Evolutionary conservation across 2,888 invertebrate genomes (phyloP).

Genomic region (Temnothorax ravouxi): DNA sequence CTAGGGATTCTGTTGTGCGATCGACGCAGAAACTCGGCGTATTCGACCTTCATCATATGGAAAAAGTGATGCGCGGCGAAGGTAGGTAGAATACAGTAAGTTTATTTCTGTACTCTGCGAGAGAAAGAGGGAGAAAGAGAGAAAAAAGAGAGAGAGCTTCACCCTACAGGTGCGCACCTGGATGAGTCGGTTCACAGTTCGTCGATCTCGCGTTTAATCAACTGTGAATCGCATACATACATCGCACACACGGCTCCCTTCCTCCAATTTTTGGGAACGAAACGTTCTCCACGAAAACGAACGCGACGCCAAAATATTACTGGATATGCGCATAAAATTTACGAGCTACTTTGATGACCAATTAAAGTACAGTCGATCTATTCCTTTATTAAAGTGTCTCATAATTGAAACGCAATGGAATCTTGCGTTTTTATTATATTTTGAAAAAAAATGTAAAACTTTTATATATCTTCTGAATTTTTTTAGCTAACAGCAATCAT

Average conservation of each 20-base stretch:
- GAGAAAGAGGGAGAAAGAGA: constrained; percentile 21
- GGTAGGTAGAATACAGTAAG: constrained; percentile 17
- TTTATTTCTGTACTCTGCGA: constrained; percentile 69
- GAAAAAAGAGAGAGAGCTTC: constrained; percentile 7
- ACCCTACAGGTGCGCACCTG: constrained; percentile 74
- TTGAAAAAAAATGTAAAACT: not conserved
- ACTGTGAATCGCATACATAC: constrained; percentile 75
- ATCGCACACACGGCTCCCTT: constrained; percentile 13
- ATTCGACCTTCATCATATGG: constrained; percentile 40
- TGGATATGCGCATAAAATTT: constrained; percentile 32
- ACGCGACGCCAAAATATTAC: constrained; percentile 55
- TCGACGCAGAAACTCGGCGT: constrained; percentile 25
- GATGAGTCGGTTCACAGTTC: constrained; percentile 81
- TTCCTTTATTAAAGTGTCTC: not conserved
- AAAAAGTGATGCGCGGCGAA: constrained; percentile 27
- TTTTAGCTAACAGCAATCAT: not conserved
- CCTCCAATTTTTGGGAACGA: constrained; percentile 51
- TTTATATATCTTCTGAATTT: not conserved
- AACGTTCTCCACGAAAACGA: constrained; percentile 61
- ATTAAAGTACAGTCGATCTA: not conserved
- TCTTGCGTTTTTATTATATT: not conserved
- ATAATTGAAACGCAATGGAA: not conserved
- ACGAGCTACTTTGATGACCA: constrained; percentile 14
- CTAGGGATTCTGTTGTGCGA: not conserved
- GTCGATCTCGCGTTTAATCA: constrained; percentile 81